Evolutionary conservation across 2,888 invertebrate species (phyloP).

Genomic region (Spilarctia lutea): DNA sequence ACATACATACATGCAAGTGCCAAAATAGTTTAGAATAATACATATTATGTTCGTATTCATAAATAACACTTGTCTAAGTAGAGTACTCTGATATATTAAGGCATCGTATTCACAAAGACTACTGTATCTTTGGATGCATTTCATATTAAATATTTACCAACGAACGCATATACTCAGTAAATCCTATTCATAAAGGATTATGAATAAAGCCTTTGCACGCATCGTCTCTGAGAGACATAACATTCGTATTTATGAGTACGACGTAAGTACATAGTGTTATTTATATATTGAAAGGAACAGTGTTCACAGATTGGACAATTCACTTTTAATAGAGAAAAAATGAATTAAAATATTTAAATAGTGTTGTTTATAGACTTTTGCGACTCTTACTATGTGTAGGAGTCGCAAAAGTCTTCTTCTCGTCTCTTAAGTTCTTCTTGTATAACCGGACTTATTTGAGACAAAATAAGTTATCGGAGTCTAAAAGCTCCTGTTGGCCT

Average conservation of each 20-base stretch:
- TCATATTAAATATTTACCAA: not conserved
- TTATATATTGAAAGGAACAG: not conserved
- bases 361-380: too few species aligned
- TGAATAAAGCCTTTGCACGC: not conserved
- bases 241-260: not conserved
- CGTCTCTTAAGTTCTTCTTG: too few species aligned
- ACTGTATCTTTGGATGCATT: slow-evolving; percentile 4
- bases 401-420: too few species aligned
- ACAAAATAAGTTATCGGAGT: too few species aligned
- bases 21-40: not conserved
- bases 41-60: not conserved
- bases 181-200: not conserved
- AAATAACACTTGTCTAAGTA: not conserved
- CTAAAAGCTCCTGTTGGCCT: too few species aligned
- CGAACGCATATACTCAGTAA: not conserved
- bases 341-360: too few species aligned
- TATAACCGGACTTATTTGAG: too few species aligned
- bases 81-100: not conserved
- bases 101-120: slow-evolving; percentile 24
- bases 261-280: not conserved
- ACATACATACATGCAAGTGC: too few species aligned
- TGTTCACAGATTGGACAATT: too few species aligned
- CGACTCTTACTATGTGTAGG: too few species aligned
- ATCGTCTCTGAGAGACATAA: not conserved
- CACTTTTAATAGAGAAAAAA: too few species aligned